These are phyloP conservation scores for Sitta carolinensis DNA, from an alignment of 2,797 vertebrate genomes.

Conservation along the genomic window DNA sequence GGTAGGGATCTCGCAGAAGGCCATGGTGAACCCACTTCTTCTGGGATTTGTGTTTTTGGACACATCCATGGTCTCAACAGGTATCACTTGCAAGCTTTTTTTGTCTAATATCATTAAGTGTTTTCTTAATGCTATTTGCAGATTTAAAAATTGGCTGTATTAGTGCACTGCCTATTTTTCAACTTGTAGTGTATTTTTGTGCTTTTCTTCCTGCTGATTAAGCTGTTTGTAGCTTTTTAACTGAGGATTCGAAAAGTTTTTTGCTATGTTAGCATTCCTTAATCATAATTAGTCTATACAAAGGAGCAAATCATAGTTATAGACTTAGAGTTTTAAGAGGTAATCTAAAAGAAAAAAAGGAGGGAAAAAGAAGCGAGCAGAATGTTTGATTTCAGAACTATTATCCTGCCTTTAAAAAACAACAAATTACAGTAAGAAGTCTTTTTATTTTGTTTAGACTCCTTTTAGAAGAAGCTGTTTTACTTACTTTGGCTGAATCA, in stretches of 20 bases:
- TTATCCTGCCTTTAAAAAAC: neutral
- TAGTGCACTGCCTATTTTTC: neutral
- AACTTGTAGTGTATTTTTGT: neutral
- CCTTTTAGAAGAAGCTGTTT: neutral
- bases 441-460: neutral
- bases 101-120: neutral
- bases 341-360: neutral
- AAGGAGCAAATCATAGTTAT: neutral
- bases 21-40: neutral
- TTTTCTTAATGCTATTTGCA: neutral
- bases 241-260: neutral
- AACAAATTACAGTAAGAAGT: neutral
- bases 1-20: neutral
- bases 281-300: neutral
- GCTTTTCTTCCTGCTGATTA: neutral
- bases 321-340: neutral
- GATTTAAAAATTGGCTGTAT: neutral
- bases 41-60: neutral
- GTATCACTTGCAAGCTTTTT: neutral
- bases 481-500: neutral
- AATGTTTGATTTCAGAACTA: neutral
- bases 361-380: neutral
- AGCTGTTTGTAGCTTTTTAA: neutral
- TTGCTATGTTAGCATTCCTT: neutral
- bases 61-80: neutral